Evolutionary conservation across 2,797 vertebrate species (phyloP).

Genomic region (Tenualosa thibaudeaui): DNA sequence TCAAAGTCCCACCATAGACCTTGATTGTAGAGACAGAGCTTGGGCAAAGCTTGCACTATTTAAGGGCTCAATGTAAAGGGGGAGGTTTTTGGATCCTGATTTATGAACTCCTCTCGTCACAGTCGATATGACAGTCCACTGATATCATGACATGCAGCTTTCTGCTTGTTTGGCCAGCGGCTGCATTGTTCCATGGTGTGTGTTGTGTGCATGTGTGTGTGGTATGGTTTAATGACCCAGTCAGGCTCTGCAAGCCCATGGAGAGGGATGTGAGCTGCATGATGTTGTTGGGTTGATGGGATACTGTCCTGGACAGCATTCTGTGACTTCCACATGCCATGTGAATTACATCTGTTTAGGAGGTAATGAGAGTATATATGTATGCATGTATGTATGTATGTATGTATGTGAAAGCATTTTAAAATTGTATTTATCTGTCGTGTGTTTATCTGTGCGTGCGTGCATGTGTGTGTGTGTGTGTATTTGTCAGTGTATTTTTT

Average conservation of each 20-base stretch:
- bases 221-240: background rate
- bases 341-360: background rate
- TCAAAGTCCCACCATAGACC: background rate
- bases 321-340: background rate
- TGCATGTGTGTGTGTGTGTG: background rate
- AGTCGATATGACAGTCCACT: background rate
- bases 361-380: background rate
- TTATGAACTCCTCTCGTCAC: background rate
- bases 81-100: background rate
- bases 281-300: background rate
- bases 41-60: background rate
- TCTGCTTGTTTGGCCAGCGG: background rate
- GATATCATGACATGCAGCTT: background rate
- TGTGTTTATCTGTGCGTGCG: background rate
- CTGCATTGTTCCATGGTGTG: background rate
- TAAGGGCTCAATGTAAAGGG: background rate
- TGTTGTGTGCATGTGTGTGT: background rate
- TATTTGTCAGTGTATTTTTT: no score
- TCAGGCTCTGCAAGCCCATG: background rate
- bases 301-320: background rate
- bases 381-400: constrained; percentile 45
- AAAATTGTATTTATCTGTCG: background rate
- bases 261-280: background rate
- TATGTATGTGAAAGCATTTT: constrained; percentile 71
- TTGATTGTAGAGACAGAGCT: background rate